A percentile compares a stretch with the other conserved stretches of the same genome.
These are phyloP conservation scores for Philereme transversata DNA, from an alignment of 2,888 invertebrate species.

Conservation along the genomic window DNA sequence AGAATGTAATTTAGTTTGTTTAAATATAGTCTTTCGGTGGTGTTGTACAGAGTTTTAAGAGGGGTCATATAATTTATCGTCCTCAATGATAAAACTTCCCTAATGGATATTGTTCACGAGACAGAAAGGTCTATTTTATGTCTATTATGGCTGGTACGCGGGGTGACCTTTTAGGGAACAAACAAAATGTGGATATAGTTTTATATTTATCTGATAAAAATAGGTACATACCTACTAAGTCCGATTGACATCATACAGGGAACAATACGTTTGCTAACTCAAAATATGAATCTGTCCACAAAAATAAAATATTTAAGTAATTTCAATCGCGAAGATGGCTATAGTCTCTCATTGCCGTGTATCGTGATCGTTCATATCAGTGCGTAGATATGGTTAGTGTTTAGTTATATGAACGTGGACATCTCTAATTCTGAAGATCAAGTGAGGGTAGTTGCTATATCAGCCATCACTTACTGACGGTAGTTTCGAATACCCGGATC, in stretches of 20 bases:
- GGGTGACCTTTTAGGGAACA: slow-evolving; percentile 38
- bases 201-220: slow-evolving; percentile 25
- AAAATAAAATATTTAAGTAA: too few relatives aligned
- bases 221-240: slow-evolving; percentile 24
- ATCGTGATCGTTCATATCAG: too few relatives aligned
- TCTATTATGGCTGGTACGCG: slow-evolving; percentile 47
- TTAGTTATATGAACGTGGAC: too few relatives aligned
- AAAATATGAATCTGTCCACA: too few relatives aligned
- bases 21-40: slow-evolving; percentile 70
- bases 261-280: not conserved
- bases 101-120: slow-evolving; percentile 75
- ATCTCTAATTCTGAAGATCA: too few relatives aligned
- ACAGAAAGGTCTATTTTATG: slow-evolving; percentile 58
- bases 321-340: too few relatives aligned
- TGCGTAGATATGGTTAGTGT: too few relatives aligned
- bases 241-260: slow-evolving; percentile 7
- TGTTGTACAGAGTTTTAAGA: slow-evolving; percentile 52
- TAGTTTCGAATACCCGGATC: too few relatives aligned
- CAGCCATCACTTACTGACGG: too few relatives aligned
- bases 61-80: slow-evolving; percentile 72
- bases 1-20: slow-evolving; percentile 75
- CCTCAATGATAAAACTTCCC: slow-evolving; percentile 72
- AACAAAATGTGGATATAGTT: slow-evolving; percentile 32
- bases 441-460: too few relatives aligned
- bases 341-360: too few relatives aligned